These are phyloP conservation scores for Opisthograptis luteolata DNA, from an alignment of 2,888 invertebrate genomes.

Conservation along the genomic window DNA sequence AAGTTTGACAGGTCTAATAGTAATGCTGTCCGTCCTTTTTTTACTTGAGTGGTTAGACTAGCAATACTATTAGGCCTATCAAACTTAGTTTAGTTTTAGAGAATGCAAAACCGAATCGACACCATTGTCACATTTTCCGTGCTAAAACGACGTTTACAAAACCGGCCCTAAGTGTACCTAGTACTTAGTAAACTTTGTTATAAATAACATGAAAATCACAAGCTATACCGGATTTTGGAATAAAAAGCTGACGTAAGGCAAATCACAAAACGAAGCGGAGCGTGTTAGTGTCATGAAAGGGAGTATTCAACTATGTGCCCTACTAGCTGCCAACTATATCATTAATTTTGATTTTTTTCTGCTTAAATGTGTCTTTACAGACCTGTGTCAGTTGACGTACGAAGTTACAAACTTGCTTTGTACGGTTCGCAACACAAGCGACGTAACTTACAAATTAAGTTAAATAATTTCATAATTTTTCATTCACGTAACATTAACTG, in stretches of 20 bases:
- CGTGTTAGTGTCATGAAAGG: constrained; percentile 56
- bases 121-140: too few species aligned
- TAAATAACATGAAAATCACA: background rate
- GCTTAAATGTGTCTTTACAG: constrained; percentile 82
- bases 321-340: constrained; percentile 78
- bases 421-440: constrained; percentile 56
- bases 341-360: constrained; percentile 84
- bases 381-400: constrained; percentile 78
- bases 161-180: too few species aligned
- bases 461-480: too few species aligned
- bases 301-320: constrained; percentile 70
- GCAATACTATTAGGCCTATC: too few species aligned
- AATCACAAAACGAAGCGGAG: constrained; percentile 49
- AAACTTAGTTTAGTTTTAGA: too few species aligned
- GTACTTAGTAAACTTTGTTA: too few species aligned
- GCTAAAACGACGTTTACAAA: too few species aligned
- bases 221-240: constrained; percentile 7
- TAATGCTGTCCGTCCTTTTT: too few species aligned
- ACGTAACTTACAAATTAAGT: background rate
- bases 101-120: too few species aligned
- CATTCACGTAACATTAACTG: too few species aligned
- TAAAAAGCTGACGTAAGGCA: constrained; percentile 30
- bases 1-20: too few species aligned
- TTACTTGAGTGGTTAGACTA: too few species aligned
- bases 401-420: constrained; percentile 42